Evolutionary conservation across 2,888 invertebrate genomes (phyloP), one percentile per base, ranked within the genome.

Genomic region (Gortyna flavago): DNA sequence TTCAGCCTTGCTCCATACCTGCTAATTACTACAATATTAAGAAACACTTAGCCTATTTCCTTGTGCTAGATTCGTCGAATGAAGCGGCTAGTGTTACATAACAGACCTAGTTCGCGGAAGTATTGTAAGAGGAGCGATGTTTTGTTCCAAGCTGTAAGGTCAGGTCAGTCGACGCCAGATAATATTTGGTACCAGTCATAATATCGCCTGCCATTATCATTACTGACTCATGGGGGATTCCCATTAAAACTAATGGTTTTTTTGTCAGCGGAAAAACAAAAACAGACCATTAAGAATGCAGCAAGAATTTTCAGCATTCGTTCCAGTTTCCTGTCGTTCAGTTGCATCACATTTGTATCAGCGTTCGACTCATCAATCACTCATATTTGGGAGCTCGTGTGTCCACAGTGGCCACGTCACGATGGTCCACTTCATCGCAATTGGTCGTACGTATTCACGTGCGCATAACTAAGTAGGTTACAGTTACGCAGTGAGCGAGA

Each of bases 11-110:
- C 89, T 90, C 92, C 83, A 91, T 90, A 87, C 92, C 92, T 85
- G 92, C 92, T 96, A 96, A 96, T 96, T 95, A 93, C 92, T 90
- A 86, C 88, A 93, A 94, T 95, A 96, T 96, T 96, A 95, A 95
- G 93, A 96, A 96, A 93, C 94, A 91, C 92, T 96, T 96, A 96
- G 94, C 96, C 96, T 93, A 96, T 96, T 95, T 96, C 81, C 87
- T 85, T 93, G 95, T 82, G 88, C 96, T 93, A 95, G 94, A 93
- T 96, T 92, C 89, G 83, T 86, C 77, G 88, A 90, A 93, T 88
- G 90, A 91, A 90, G 68, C 71, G 35, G 89, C 84, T 86, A 83
- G 86, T 77, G 84, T 94, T 94, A 91, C 92, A 92, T 91, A 94
- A 95, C 80, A 75, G 74, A 81, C 81, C 87, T 81, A 87, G 75